Conservation (phyloP, 2,888 invertebrate genomes). For the Lepidocyrtoides sp. region DNA sequence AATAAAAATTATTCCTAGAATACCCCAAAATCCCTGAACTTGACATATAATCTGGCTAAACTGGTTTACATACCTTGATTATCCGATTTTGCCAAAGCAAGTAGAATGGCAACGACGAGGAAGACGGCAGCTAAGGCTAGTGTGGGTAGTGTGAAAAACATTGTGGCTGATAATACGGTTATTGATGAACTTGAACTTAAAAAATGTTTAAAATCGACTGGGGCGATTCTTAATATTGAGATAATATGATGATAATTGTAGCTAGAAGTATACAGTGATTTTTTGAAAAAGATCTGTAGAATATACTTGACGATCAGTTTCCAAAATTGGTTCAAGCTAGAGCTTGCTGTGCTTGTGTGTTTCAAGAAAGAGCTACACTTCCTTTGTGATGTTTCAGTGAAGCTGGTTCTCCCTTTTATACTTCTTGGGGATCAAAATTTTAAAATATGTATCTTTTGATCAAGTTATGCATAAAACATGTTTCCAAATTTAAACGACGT, state of each 20-base stretch:
- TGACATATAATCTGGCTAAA: slow-evolving; percentile 13
- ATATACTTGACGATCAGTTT: background rate
- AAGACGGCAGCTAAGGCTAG: slow-evolving; percentile 47
- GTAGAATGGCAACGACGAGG: background rate
- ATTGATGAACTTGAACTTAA: slow-evolving; percentile 48
- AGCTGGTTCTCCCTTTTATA: background rate
- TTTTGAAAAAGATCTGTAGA: background rate
- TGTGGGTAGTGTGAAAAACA: slow-evolving; percentile 62
- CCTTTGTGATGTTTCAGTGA: slow-evolving; percentile 10
- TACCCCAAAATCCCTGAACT: slow-evolving; percentile 32
- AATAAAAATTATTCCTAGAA: background rate
- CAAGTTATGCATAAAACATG: slow-evolving; percentile 38
- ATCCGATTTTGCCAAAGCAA: slow-evolving; percentile 43
- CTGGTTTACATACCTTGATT: slow-evolving; percentile 54
- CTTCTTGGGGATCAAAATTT: background rate
- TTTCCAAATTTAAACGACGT: slow-evolving; percentile 12
- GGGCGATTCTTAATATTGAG: background rate
- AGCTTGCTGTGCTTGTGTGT: background rate
- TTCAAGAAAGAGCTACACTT: slow-evolving; percentile 12
- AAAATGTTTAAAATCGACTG: slow-evolving; percentile 8
- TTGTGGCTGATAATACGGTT: background rate
- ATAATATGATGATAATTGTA: background rate
- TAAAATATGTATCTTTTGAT: slow-evolving; percentile 18
- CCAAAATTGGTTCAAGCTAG: background rate
- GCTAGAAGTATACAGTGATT: too few relatives aligned